Evolutionary conservation across 2,888 invertebrate species (phyloP).

Genomic region (Drosophila limbata): DNA sequence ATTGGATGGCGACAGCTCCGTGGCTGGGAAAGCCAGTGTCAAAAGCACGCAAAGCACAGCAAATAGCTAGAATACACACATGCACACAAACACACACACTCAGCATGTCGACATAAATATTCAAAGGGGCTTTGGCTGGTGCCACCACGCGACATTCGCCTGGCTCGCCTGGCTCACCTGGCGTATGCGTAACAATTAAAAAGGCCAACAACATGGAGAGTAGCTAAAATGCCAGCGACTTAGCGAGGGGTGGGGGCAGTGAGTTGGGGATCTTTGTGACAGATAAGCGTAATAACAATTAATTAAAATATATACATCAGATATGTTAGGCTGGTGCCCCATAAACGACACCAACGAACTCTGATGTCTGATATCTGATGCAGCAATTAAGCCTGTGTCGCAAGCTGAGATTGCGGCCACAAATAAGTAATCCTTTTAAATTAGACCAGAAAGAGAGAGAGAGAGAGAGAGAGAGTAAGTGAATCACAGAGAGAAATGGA

Average conservation of each 20-base stretch:
- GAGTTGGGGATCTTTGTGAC: constrained; percentile 43
- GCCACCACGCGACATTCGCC: constrained; percentile 15
- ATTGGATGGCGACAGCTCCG: constrained; percentile 43
- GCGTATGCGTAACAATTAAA: constrained; percentile 77
- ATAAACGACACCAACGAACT: constrained; percentile 27
- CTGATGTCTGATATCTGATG: constrained; percentile 49
- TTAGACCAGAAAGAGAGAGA: not conserved
- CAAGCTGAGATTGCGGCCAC: constrained; percentile 31
- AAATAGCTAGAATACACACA: constrained; percentile 33
- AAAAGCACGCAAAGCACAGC: constrained; percentile 51
- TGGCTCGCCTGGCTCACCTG: constrained; percentile 40
- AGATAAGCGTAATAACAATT: constrained; percentile 76
- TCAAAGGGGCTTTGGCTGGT: constrained; percentile 49
- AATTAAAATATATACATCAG: constrained; percentile 68
- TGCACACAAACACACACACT: constrained; percentile 7
- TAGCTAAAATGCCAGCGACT: constrained; percentile 44
- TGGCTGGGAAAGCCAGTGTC: constrained; percentile 38
- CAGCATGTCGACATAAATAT: constrained; percentile 59
- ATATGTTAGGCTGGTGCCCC: constrained; percentile 27
- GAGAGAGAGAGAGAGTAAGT: not conserved
- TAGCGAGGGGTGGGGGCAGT: too few relatives aligned
- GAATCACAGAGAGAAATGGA: not conserved
- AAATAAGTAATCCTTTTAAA: constrained; percentile 53
- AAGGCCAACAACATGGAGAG: constrained; percentile 39
- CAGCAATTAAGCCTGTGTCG: constrained; percentile 35